phyloP scores from a whole-genome alignment of 2,797 vertebrate genomes.

The Graptemys geographica region DNA sequence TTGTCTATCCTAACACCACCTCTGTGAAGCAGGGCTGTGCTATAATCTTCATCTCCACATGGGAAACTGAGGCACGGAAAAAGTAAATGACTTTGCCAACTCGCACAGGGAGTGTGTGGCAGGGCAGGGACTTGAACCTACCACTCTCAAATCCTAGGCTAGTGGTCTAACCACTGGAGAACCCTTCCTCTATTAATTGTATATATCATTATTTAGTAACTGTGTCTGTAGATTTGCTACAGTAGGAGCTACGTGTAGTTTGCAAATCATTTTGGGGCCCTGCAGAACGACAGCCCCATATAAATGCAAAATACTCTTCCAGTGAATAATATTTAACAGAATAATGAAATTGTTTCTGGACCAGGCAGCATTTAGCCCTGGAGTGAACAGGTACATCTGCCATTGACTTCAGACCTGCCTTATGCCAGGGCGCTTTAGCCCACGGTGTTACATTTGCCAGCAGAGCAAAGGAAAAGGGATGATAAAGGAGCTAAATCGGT shows the following conservation, averaged over 20 bases:
- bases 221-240: accelerated
- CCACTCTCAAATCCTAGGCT: not conserved
- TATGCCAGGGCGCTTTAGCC: accelerated
- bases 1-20: not conserved
- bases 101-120: not conserved
- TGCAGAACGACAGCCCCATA: not conserved
- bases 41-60: not conserved
- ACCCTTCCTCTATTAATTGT: not conserved
- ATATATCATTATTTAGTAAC: accelerated
- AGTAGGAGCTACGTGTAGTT: not conserved
- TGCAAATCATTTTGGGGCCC: not conserved
- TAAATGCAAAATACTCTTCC: not conserved
- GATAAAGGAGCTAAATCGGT: not conserved
- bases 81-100: not conserved
- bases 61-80: not conserved
- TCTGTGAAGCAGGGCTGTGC: not conserved
- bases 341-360: not conserved
- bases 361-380: accelerated
- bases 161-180: not conserved
- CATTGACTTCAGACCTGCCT: not conserved
- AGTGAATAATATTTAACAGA: not conserved
- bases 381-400: not conserved
- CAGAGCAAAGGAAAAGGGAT: not conserved
- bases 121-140: not conserved
- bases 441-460: not conserved